Base-by-base conservation (phyloP, 2,888 invertebrate species). In the Drosophila aldrichi region DNA sequence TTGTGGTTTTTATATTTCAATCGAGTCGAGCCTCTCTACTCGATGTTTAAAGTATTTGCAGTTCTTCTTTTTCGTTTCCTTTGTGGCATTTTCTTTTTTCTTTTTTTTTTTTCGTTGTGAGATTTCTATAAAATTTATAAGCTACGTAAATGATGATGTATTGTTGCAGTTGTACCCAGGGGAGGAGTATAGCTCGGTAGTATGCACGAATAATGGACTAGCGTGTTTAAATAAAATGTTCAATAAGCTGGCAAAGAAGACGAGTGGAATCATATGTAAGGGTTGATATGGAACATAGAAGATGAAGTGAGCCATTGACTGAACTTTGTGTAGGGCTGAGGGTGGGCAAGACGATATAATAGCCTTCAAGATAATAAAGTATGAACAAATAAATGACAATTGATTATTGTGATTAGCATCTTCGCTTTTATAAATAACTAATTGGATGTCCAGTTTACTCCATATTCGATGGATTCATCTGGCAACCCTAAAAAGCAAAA, bases 1-100 rank as follows among this genome's bases (percentile, higher is more conserved):
- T 77, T 82, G 83, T 61, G 82, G 81, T 81, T 81, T 82, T 85
- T 80, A 81, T 80, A 80, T 85, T 83, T 85, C 83, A 84, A 85
- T 83, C 78, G 70, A 81, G 72, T 62, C 51, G 51, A 20, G 43
- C 16, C 54, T 25, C 54, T 66, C 36, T 38, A 54, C 54, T 66
- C 36, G 41, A 56, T 20, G 36, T 74, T 74, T 77, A 74, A 75
- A 71, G 77, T 65, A 72, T 78, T 76, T 72, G 51, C 51, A 36
- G 54, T 25, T 40, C 54, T 40, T 40, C 25, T 54, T 40, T 40
- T 54, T 9, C 54, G 14, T 1, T 44, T 44, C 8, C 44, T 22
- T 44, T 44, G 44, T 22, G 44, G 44, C 18, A 8, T 38, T 54
- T 9, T 0, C 22, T 38, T 54, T 38, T 29, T 7, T 38, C 38